Percentiles rank a stretch among this genome's conserved stretches.
Evolutionary conservation across 35 echinoderm and acorn worm genomes (phyloP).

Genomic region (Strongylocentrotus purpuratus): DNA sequence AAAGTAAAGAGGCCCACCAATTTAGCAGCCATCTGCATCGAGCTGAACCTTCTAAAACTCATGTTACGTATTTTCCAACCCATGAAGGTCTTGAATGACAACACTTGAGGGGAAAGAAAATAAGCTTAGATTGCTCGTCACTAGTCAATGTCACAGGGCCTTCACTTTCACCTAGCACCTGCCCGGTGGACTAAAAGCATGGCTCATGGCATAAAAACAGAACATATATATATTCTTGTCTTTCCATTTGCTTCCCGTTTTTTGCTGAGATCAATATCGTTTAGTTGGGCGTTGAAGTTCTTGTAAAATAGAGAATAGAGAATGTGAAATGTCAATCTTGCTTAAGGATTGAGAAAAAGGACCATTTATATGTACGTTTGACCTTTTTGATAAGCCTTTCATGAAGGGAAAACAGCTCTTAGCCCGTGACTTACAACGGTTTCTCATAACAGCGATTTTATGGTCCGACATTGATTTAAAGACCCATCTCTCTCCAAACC

Average conservation of each 20-base stretch:
- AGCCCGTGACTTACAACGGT: neutral
- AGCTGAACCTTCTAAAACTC: neutral
- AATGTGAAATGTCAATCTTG: neutral
- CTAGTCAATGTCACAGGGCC: neutral
- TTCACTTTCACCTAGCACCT: neutral
- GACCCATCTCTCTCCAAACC: neutral
- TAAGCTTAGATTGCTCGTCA: neutral
- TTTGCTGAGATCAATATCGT: neutral
- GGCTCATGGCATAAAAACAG: neutral
- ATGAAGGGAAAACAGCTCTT: neutral
- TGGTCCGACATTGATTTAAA: neutral
- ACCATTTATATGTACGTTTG: neutral
- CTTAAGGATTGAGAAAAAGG: neutral
- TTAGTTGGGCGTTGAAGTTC: neutral
- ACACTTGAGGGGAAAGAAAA: constrained; percentile 10
- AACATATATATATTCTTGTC: neutral
- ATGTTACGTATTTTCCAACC: neutral
- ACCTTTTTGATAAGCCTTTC: neutral
- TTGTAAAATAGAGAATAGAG: neutral
- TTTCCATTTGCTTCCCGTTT: neutral
- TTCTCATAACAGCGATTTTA: no score
- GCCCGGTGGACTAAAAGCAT: neutral
- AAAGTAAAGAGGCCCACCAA: neutral
- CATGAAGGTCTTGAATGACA: neutral
- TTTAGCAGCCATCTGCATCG: neutral